Evolutionary conservation across 2,113 vertebrate genomes (phyloP).

Genomic region (Holacanthus passer): DNA sequence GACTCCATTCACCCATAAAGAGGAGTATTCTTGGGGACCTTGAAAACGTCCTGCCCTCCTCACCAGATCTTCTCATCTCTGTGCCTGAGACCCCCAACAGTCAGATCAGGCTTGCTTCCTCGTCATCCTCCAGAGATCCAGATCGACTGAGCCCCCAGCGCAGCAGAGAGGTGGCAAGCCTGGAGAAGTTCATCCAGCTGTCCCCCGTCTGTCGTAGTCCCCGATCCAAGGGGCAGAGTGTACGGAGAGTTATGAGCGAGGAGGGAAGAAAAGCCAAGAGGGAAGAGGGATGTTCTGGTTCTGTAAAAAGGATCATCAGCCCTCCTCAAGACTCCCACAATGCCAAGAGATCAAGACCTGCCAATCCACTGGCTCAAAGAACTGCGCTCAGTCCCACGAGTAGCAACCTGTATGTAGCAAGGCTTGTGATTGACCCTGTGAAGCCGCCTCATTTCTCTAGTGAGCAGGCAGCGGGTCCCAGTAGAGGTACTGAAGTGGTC

Average conservation of each 20-base stretch:
- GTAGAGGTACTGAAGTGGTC: not conserved
- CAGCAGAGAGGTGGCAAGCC: not conserved
- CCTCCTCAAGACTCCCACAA: conserved; percentile 62
- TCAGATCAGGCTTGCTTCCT: conserved; percentile 58
- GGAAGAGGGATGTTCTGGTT: conserved; percentile 37
- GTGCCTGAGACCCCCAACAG: conserved; percentile 84
- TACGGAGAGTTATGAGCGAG: conserved; percentile 26
- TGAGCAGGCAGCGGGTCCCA: not conserved
- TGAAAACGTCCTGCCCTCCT: conserved; percentile 68
- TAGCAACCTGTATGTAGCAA: not conserved
- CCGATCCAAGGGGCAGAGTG: conserved; percentile 42
- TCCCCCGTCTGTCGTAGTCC: conserved; percentile 76
- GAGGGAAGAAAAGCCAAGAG: conserved; percentile 29
- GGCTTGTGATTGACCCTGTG: conserved; percentile 1
- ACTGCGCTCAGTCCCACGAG: not conserved
- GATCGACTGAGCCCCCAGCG: not conserved
- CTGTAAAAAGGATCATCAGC: conserved; percentile 78
- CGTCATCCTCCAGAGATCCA: conserved; percentile 13
- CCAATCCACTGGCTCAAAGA: not conserved
- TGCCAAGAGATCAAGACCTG: conserved; percentile 73
- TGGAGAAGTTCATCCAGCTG: conserved; percentile 2
- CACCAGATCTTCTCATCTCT: conserved; percentile 62
- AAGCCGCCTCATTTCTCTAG: not conserved
- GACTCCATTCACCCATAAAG: conserved; percentile 46
- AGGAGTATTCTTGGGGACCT: conserved; percentile 60